Base-by-base conservation (phyloP, 2,113 vertebrate species). In the Tonatia bakeri region DNA sequence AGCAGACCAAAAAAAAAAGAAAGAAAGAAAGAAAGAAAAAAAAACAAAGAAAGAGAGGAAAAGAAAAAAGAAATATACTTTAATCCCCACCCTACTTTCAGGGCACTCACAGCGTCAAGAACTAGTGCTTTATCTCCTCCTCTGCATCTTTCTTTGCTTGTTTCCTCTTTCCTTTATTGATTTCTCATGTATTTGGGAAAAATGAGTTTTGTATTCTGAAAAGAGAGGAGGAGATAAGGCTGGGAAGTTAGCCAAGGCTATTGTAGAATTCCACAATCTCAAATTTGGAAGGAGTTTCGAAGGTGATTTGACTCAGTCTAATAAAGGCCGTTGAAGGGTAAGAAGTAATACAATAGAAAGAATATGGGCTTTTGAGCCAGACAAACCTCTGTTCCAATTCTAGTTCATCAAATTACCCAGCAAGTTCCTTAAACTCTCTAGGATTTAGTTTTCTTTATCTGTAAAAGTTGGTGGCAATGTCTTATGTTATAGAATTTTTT, bases 61-160 rank as follows among this genome's bases (percentile, higher is more conserved):
- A 15, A 64, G 2, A 15, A 64, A 31, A 64, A 64, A 61, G 36
- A 20, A 59, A 59, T 73, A 73, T 43, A 87, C 17, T n/a, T 17
- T 72, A 56, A 87, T 7, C 69, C 36, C 54, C 43, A 59, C 26
- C 28, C 19, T 59, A 73, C 28, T 31, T 28, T 70, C 24, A 54
- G 24, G n/a, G n/a, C 16, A 69, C n/a, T 56, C 26, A 56, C 28
- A 87, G 38, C 38, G 13, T 33, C 52, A 43, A 52, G 31, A 87
- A 43, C 12, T 73, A 73, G 52, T 56, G 50, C 12, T 73, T 87
- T 22, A 40, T 47, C 40, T 56, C 10, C 45, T n/a, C 38, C 36
- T 65, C 43, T 19, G 61, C 38, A 56, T 36, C 28, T 52, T 12
- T 22, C 0, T 0, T 36, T 36, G 43, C 33, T 56, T 50, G 17